phyloP scores from a whole-genome alignment of 1,140 invertebrate genomes.

The Lucilia sericata region DNA sequence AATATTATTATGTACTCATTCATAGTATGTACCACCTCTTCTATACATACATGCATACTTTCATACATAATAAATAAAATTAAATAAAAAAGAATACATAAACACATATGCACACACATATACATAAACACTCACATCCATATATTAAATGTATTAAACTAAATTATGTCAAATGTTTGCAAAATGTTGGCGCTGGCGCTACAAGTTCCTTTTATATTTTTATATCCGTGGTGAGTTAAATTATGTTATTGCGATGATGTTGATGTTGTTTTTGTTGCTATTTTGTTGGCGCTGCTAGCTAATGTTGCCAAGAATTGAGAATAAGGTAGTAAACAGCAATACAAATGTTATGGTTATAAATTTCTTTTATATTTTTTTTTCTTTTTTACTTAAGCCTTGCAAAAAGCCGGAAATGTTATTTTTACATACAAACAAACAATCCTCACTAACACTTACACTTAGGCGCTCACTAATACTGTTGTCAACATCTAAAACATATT shows the following conservation, averaged over 20 bases:
- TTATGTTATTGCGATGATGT: background rate
- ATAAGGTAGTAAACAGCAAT: background rate
- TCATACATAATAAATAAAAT: background rate
- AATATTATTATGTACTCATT: background rate
- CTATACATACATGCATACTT: background rate
- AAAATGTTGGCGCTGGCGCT: constrained; percentile 40
- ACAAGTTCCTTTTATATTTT: constrained; percentile 18
- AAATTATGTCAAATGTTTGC: constrained; percentile 38
- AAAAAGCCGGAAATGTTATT: background rate
- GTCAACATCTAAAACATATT: too few species aligned
- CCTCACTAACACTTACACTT: too few species aligned
- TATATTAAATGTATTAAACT: background rate
- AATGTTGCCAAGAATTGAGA: background rate
- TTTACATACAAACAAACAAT: too few species aligned
- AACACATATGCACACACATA: background rate
- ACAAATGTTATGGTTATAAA: too few species aligned
- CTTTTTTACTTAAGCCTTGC: too few species aligned
- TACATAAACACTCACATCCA: background rate
- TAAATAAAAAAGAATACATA: background rate
- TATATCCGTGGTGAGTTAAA: constrained; percentile 30
- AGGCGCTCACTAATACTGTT: too few species aligned
- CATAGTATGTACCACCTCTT: background rate
- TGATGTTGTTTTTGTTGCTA: background rate
- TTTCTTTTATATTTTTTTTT: too few species aligned
- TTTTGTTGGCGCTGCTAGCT: background rate